Conservation (phyloP, 2,888 invertebrate genomes). For the Aporophyla lueneburgensis region DNA sequence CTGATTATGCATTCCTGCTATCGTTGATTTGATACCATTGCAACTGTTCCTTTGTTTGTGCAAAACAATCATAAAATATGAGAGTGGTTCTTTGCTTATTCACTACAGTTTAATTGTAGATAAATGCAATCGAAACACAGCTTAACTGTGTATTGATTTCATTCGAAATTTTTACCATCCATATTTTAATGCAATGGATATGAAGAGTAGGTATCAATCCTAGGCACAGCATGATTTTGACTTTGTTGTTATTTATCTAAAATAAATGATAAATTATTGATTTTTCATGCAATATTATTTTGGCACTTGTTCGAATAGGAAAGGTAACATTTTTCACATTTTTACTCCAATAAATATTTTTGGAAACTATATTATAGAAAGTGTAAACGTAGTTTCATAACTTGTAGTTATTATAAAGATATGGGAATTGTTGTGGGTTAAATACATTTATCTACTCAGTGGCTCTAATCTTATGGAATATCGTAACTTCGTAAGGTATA, state of each 20-base stretch:
- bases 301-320: constrained; percentile 54
- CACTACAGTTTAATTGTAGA: neutral
- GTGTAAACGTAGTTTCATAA: too few relatives aligned
- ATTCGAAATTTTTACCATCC: neutral
- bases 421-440: too few relatives aligned
- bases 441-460: too few relatives aligned
- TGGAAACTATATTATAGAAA: neutral
- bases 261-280: neutral
- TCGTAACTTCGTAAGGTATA: too few relatives aligned
- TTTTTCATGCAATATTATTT: constrained; percentile 3
- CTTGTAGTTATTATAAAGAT: too few relatives aligned
- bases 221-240: neutral
- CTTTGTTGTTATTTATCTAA: neutral
- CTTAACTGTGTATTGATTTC: neutral
- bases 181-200: neutral
- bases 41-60: neutral
- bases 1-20: neutral
- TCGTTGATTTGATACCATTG: neutral
- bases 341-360: neutral
- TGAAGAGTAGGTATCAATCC: neutral
- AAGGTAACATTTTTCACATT: neutral
- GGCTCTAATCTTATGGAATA: too few relatives aligned
- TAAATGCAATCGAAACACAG: neutral
- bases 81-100: neutral
- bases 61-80: constrained; percentile 6